phyloP scores from a whole-genome alignment of 2,888 invertebrate species.

The Epirrita christyi region DNA sequence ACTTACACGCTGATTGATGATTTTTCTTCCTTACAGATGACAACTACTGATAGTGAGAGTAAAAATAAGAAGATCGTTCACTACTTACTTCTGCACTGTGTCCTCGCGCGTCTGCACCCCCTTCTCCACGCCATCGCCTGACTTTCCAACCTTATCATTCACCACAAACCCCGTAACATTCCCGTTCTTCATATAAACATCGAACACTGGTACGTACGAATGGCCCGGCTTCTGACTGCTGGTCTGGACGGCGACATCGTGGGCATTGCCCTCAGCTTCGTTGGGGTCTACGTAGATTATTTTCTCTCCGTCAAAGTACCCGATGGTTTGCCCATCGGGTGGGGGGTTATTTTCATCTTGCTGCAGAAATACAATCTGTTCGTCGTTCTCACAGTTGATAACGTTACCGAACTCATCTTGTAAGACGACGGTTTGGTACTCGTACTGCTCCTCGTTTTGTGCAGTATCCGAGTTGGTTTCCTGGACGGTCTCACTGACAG shows the following conservation, averaged over 20 bases:
- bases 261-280: conserved; percentile 23
- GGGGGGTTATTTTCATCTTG: conserved; percentile 32
- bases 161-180: conserved; percentile 53
- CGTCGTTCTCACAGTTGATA: conserved; percentile 36
- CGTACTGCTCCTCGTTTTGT: conserved; percentile 15
- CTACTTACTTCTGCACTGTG: conserved; percentile 29
- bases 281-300: conserved; percentile 35
- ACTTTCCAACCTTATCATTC: conserved; percentile 39
- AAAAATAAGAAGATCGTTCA: conserved; percentile 9
- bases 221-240: conserved; percentile 37
- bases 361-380: conserved; percentile 35
- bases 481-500: conserved; percentile 26
- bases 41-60: conserved; percentile 5
- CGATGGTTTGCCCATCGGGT: conserved; percentile 33
- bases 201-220: conserved; percentile 50
- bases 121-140: conserved; percentile 43
- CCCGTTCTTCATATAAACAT: conserved; percentile 54
- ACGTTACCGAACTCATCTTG: conserved; percentile 41
- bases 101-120: conserved; percentile 42
- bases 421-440: conserved; percentile 37
- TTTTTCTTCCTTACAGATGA: no score
- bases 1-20: no score
- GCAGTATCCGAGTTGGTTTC: conserved; percentile 10
- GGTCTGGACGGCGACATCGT: conserved; percentile 43
- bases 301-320: conserved; percentile 40